Evolutionary conservation across 2,797 vertebrate species (phyloP).

Genomic region (Phrynocephalus forsythii): DNA sequence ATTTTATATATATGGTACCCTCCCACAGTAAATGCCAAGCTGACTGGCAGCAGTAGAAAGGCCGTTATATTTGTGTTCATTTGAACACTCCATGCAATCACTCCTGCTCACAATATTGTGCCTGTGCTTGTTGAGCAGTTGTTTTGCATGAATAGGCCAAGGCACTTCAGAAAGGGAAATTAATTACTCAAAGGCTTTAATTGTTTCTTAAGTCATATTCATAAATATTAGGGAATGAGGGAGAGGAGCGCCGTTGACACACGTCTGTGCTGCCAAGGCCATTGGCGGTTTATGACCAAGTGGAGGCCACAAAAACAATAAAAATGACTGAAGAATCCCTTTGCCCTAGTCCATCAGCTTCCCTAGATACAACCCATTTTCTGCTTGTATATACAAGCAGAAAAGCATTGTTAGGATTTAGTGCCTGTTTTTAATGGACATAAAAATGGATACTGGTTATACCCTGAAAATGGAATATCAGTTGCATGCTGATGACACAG

Average conservation of each 20-base stretch:
- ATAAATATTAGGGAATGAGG: neutral
- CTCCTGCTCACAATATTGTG: neutral
- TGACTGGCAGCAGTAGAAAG: no score
- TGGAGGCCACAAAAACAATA: no score
- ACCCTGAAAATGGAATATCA: neutral
- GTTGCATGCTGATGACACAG: neutral
- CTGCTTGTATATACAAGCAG: neutral
- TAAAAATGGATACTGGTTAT: neutral
- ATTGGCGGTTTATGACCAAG: no score
- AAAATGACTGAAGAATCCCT: no score
- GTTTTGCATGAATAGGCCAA: neutral
- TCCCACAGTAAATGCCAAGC: no score
- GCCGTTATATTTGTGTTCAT: no score
- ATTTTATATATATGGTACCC: no score
- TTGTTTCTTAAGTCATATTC: neutral
- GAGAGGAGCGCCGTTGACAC: neutral
- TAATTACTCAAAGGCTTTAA: neutral
- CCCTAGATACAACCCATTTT: neutral
- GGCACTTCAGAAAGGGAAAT: neutral
- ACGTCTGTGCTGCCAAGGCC: neutral
- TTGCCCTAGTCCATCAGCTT: no score
- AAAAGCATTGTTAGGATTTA: neutral
- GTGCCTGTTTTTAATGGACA: neutral
- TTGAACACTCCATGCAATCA: no score
- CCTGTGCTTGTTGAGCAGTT: conserved; percentile 5